Evolutionary conservation across 1,140 invertebrate species (phyloP).

Genomic region (Heterodera carotae): DNA sequence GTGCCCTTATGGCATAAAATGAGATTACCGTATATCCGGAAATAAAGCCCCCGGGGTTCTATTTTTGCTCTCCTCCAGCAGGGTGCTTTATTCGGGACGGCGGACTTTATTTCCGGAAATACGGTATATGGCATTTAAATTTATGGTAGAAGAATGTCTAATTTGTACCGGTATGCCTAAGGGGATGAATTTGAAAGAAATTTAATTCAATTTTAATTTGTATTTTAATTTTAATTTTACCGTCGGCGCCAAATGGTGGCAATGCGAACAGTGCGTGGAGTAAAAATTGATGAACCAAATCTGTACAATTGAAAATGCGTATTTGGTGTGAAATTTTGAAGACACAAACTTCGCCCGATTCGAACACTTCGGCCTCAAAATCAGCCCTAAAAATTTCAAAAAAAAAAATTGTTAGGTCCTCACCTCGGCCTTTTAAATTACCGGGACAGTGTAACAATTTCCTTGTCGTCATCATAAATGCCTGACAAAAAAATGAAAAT

Average conservation of each 20-base stretch:
- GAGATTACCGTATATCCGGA: too few species aligned
- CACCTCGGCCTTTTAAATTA: neutral
- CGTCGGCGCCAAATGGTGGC: constrained; percentile 75
- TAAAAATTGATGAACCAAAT: constrained; percentile 84
- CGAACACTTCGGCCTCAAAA: constrained; percentile 73
- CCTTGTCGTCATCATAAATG: constrained; percentile 81
- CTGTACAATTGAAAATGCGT: neutral
- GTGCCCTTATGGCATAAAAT: too few species aligned
- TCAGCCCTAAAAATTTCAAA: constrained; percentile 68
- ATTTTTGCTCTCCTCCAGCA: too few species aligned
- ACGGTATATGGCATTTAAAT: too few species aligned
- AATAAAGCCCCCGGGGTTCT: too few species aligned
- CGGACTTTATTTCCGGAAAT: too few species aligned
- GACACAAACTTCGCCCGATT: constrained; percentile 69
- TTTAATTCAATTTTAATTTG: too few species aligned
- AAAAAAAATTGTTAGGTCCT: neutral
- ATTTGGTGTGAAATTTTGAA: too few species aligned
- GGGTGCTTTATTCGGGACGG: too few species aligned
- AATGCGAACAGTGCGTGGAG: constrained; percentile 81
- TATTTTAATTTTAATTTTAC: constrained; percentile 58
- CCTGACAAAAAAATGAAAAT: constrained; percentile 59
- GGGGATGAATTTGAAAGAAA: too few species aligned
- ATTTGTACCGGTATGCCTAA: too few species aligned
- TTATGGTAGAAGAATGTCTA: too few species aligned
- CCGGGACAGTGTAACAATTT: constrained; percentile 75